phyloP scores from a whole-genome alignment of 2,797 vertebrate genomes.

The Hippopotamyrus pictus region DNA sequence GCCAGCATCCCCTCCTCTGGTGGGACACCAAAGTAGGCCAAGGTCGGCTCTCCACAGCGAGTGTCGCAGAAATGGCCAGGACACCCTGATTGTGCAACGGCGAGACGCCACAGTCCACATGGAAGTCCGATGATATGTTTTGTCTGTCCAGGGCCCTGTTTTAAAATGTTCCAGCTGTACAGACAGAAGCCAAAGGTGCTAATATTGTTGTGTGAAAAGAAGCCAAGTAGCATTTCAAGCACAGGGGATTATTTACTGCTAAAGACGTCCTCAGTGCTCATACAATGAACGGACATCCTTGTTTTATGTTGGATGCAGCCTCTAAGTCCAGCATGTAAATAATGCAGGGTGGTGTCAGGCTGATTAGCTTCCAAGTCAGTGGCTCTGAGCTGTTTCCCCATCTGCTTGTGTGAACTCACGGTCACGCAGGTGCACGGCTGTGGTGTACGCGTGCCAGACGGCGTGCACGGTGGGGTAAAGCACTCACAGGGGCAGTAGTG shows the following conservation, averaged over 20 bases:
- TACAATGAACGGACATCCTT: conserved; percentile 10
- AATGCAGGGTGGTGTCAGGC: conserved; percentile 4
- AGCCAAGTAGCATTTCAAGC: neutral
- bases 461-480: neutral
- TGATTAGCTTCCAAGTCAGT: conserved; percentile 14
- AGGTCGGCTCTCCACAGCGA: conserved; percentile 40
- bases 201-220: neutral
- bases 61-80: conserved; percentile 37
- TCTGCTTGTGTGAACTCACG: neutral
- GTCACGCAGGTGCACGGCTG: neutral
- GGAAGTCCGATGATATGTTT: neutral
- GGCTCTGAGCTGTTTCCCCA: neutral
- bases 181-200: neutral
- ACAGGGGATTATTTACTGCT: neutral
- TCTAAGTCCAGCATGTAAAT: neutral
- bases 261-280: neutral
- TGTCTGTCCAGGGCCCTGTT: neutral
- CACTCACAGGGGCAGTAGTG: neutral
- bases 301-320: neutral
- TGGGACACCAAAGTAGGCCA: conserved; percentile 35
- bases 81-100: conserved; percentile 42
- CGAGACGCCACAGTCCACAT: conserved; percentile 29
- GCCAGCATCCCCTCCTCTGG: conserved; percentile 22
- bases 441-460: neutral
- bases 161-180: neutral